Percentiles rank a stretch among this genome's conserved stretches.
Conservation (phyloP, 2,113 vertebrate genomes). For the Aegithalos caudatus region DNA sequence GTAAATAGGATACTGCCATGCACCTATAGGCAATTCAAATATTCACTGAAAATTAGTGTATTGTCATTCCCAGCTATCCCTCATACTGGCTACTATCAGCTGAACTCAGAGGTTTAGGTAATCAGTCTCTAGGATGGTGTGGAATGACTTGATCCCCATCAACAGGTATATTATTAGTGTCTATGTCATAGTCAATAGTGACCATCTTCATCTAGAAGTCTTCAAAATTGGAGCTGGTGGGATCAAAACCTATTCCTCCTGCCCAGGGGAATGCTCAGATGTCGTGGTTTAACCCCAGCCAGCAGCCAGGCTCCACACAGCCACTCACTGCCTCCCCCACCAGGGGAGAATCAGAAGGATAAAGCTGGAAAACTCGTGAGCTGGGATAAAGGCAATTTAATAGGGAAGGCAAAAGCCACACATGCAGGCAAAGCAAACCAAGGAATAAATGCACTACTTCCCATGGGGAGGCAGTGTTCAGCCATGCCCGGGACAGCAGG, state of each 20-base stretch:
- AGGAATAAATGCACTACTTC: not conserved
- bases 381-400: not conserved
- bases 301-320: not conserved
- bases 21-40: not conserved
- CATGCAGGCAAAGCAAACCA: not conserved
- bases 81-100: not conserved
- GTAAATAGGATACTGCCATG: not conserved
- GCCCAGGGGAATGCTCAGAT: not conserved
- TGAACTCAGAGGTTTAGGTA: not conserved
- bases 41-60: not conserved
- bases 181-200: rapidly evolving
- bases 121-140: not conserved
- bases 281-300: not conserved
- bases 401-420: not conserved
- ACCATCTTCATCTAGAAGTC: not conserved
- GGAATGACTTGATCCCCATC: not conserved
- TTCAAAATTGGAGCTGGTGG: not conserved
- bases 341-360: not conserved
- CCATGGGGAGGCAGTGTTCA: not conserved
- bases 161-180: not conserved
- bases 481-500: not conserved
- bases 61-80: not conserved
- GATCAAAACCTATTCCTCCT: not conserved
- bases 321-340: not conserved
- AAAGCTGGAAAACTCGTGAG: not conserved